Evolutionary conservation across 2,113 vertebrate species (phyloP).

Genomic region (Excalfactoria chinensis): DNA sequence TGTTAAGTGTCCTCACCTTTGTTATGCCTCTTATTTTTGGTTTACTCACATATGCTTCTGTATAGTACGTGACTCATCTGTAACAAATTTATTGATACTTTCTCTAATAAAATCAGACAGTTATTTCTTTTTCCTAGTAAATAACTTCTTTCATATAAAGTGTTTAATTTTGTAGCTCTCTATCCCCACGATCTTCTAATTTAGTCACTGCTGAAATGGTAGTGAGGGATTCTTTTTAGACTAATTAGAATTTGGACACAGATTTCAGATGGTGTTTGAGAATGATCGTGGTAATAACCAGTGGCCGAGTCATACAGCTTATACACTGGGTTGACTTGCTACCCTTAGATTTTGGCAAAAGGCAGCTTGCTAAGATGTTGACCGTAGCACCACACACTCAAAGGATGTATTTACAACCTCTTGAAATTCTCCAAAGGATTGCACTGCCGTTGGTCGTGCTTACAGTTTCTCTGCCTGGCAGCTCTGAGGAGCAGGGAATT

Average conservation of each 20-base stretch:
- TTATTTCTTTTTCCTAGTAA: neutral
- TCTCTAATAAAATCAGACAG: neutral
- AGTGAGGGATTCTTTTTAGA: neutral
- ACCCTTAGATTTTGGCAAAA: neutral
- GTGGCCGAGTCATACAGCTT: neutral
- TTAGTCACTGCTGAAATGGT: neutral
- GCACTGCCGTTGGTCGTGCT: neutral
- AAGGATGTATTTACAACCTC: neutral
- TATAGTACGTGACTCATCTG: neutral
- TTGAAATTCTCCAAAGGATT: neutral
- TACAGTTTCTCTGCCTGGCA: neutral
- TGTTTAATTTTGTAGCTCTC: neutral
- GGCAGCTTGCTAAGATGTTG: neutral
- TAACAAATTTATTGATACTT: neutral
- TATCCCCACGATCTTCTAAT: neutral
- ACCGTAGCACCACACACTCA: neutral
- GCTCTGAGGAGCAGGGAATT: neutral
- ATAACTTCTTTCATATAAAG: neutral
- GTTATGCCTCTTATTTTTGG: neutral
- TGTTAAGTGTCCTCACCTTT: neutral
- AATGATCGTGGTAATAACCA: neutral
- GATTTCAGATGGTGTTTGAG: fast-evolving
- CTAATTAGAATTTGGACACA: neutral
- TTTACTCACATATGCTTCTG: neutral
- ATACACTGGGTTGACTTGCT: neutral